Base-by-base conservation (phyloP, 1,140 invertebrate species). In the Zaprionus davidi region DNA sequence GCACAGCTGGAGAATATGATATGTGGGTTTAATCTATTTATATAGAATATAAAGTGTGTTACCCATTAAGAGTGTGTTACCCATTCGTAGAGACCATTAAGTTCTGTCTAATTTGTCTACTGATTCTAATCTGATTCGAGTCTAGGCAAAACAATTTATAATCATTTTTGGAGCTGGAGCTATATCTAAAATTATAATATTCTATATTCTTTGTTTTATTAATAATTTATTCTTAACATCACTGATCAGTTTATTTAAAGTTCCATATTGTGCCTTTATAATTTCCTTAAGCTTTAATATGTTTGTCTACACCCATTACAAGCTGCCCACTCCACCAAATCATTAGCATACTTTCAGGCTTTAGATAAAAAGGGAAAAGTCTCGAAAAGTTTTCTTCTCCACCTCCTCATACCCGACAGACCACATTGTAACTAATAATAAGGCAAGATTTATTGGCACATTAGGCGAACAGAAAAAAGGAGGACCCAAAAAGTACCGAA, bases 261-360 rank as follows among this genome's bases (percentile, higher is more conserved):
- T 11, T 9, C 31, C 31, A 11, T 34, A 34, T 34, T 34, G 31
- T 11, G 31, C 31, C 41, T 17, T 46, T 17, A 46, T 17, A 17
- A 46, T 46, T 46, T 46, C 41, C 31, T 7, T 17, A 3, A 46
- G 5, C 41, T 46, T 46, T 46, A 51, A 51, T 24, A 22, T 46
- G 17, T 22, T 51, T 13, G 17, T 20, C 11, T 51, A 51, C 4
- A 11, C 46, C 46, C 9, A 13, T 13, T 24, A 24, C 46, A 13
- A 51, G 20, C 11, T 13, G 4, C 17, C 17, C 3, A 49, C n/a
- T n/a, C 6, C n/a, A 17, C n/a, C 22, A 24, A 51, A 51, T 56
- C 17, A 12, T 56, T 58, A 31, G 64, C 64, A 67, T 67, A 67
- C 64, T 67, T 34, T 67, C 41, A 67, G 64, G 64, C 26, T 20